Percentiles rank a stretch among this genome's conserved stretches.
phyloP scores from a whole-genome alignment of 30 jellyfish, hydroid and myxozoan species.

The Chrysaora quinquecirrha region DNA sequence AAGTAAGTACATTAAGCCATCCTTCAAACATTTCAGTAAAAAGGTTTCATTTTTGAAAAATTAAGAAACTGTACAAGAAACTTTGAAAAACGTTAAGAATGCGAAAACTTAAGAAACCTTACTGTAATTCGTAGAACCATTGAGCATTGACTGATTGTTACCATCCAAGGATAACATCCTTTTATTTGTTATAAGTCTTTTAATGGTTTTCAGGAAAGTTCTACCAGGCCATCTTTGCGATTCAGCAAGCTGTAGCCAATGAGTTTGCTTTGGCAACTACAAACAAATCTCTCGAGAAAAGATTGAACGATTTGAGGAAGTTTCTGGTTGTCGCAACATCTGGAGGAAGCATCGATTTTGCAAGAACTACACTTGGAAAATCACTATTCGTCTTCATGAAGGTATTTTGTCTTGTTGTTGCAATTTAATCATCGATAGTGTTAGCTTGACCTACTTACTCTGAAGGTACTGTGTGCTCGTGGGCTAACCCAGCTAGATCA shows the following conservation, averaged over 20 bases:
- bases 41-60: too few relatives aligned
- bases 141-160: too few relatives aligned
- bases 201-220: slow-evolving; percentile 80
- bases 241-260: slow-evolving; percentile 83
- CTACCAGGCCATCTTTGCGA: slow-evolving; percentile 74
- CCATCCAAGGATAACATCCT: too few relatives aligned
- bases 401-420: slow-evolving; percentile 24
- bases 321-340: slow-evolving; percentile 76
- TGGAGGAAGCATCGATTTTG: slow-evolving; percentile 92
- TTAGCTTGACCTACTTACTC: neutral
- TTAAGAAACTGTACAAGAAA: too few relatives aligned
- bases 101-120: too few relatives aligned
- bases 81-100: too few relatives aligned
- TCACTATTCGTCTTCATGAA: slow-evolving; percentile 65
- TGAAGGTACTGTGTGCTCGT: neutral
- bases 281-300: slow-evolving; percentile 56
- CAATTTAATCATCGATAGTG: neutral
- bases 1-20: too few relatives aligned
- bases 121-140: too few relatives aligned
- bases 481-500: too few relatives aligned
- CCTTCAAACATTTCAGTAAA: too few relatives aligned
- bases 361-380: slow-evolving; percentile 79
- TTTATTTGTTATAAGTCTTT: too few relatives aligned
- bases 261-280: slow-evolving; percentile 64
- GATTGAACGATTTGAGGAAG: slow-evolving; percentile 58